These are phyloP conservation scores for Paratrypauchen microcephalus DNA, from an alignment of 2,797 vertebrate genomes.

Conservation along the genomic window DNA sequence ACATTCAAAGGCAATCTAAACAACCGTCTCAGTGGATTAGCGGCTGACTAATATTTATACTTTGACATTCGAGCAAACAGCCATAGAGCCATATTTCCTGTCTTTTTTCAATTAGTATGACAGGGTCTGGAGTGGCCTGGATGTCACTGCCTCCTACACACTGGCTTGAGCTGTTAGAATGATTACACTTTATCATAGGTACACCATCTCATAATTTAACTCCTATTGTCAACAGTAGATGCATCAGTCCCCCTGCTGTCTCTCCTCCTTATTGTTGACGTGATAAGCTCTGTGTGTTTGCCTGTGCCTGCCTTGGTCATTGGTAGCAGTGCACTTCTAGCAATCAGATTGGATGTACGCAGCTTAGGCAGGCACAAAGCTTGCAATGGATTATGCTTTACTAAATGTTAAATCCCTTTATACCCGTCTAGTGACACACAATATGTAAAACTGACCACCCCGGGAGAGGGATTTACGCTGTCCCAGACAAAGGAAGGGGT, in stretches of 20 bases:
- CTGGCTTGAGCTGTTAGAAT: conserved; percentile 36
- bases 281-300: conserved; percentile 46
- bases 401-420: conserved; percentile 84
- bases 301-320: conserved; percentile 56
- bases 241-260: conserved; percentile 65
- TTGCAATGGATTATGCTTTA: conserved; percentile 77
- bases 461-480: conserved; percentile 72
- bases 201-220: conserved; percentile 63
- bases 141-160: conserved; percentile 39
- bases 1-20: conserved; percentile 68
- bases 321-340: conserved; percentile 66
- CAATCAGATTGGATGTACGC: conserved; percentile 80
- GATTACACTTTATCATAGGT: conserved; percentile 29
- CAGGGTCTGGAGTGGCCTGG: conserved; percentile 33
- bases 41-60: conserved; percentile 60
- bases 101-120: conserved; percentile 61
- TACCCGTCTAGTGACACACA: conserved; percentile 80
- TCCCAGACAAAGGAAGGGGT: conserved; percentile 34
- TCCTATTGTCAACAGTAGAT: conserved; percentile 60
- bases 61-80: conserved; percentile 48
- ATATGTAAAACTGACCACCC: conserved; percentile 84
- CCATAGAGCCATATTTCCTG: conserved; percentile 60
- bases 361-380: conserved; percentile 79
- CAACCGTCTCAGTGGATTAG: conserved; percentile 58
- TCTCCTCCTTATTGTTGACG: conserved; percentile 61